phyloP scores from a whole-genome alignment of 2,797 vertebrate genomes.

The Geotrypetes seraphini region DNA sequence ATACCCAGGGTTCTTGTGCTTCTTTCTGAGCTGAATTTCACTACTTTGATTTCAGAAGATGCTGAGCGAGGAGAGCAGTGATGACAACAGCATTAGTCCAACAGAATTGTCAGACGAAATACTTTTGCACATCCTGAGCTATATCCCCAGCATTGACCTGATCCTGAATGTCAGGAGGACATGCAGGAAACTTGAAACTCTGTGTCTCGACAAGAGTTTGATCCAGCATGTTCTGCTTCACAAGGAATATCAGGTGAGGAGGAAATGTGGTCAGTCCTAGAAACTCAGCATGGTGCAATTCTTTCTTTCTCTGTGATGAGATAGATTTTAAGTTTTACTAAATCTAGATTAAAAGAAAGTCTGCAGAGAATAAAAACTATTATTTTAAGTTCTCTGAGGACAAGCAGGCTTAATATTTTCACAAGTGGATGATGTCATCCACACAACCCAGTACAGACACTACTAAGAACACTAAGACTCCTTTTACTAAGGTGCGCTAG shows the following conservation, averaged over 20 bases:
- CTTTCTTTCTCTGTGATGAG: too few relatives aligned
- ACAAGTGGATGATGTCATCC: too few relatives aligned
- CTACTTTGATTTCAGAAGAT: constrained; percentile 34
- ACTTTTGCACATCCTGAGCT: constrained; percentile 79
- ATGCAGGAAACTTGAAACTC: constrained; percentile 69
- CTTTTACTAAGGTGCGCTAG: too few relatives aligned
- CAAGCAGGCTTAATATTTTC: too few relatives aligned
- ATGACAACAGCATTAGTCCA: constrained; percentile 54
- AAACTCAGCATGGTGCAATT: too few relatives aligned
- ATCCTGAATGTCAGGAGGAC: constrained; percentile 71
- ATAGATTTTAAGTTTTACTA: too few relatives aligned
- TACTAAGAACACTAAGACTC: too few relatives aligned
- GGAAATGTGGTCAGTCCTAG: too few relatives aligned
- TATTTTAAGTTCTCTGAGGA: too few relatives aligned
- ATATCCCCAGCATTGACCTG: constrained; percentile 77
- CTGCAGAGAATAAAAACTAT: too few relatives aligned
- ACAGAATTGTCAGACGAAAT: constrained; percentile 90
- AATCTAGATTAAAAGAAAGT: too few relatives aligned
- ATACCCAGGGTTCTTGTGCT: not conserved
- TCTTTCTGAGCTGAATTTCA: not conserved
- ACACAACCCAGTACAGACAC: too few relatives aligned
- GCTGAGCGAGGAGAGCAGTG: constrained; percentile 31
- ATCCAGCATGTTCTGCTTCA: constrained; percentile 69
- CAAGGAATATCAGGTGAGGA: constrained; percentile 74
- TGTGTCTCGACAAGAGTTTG: constrained; percentile 88